phyloP scores from a whole-genome alignment of 2,888 invertebrate species.

The Pristionchus japonicus region DNA sequence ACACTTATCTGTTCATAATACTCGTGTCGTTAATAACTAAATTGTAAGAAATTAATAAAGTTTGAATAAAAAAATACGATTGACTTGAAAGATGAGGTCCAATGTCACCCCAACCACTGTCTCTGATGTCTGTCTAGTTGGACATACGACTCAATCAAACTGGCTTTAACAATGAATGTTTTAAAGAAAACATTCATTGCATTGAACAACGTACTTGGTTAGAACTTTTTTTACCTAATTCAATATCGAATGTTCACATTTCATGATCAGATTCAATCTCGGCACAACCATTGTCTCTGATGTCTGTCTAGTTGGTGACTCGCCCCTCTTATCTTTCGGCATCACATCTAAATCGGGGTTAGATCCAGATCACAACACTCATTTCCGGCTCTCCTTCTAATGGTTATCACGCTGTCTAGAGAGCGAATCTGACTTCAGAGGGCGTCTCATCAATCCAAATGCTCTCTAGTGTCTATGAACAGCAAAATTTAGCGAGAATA shows the following conservation, averaged over 20 bases:
- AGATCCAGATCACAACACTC: neutral
- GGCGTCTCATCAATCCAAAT: neutral
- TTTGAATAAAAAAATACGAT: too few relatives aligned
- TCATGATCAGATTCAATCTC: neutral
- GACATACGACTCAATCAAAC: too few relatives aligned
- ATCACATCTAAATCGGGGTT: slow-evolving; percentile 1
- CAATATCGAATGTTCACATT: too few relatives aligned
- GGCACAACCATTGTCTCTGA: neutral
- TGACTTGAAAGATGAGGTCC: neutral
- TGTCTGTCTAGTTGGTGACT: neutral
- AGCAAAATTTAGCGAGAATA: neutral
- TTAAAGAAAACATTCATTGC: too few relatives aligned
- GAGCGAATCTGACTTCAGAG: too few relatives aligned
- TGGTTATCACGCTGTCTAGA: slow-evolving; percentile 7
- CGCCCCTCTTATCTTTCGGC: neutral
- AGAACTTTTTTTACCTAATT: too few relatives aligned
- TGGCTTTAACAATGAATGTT: too few relatives aligned
- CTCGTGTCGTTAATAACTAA: too few relatives aligned
- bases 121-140: neutral
- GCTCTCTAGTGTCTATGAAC: neutral
- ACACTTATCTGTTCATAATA: too few relatives aligned
- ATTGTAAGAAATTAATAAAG: too few relatives aligned
- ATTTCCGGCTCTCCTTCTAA: neutral
- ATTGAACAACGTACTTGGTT: too few relatives aligned
- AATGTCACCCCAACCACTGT: neutral